Base-by-base conservation (phyloP, 2,797 vertebrate genomes). In the Nasua narica region DNA sequence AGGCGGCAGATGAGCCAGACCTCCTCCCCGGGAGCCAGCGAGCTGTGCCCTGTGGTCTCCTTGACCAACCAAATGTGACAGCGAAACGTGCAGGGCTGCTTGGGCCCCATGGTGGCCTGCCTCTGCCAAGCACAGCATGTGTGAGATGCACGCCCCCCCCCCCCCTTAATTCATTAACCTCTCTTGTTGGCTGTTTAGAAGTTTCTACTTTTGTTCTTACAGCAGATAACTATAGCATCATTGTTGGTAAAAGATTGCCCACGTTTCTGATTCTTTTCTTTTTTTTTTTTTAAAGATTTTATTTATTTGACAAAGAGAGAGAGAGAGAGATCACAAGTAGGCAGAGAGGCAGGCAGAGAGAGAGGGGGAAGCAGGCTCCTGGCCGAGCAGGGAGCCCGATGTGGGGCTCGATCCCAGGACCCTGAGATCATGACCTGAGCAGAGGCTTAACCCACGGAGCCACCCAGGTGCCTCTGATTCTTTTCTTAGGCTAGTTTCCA, bases 101-200 rank as follows among this genome's bases (percentile, higher is more conserved):
- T 0, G 11, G 62, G 65, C 29, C 72, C 74, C 29, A 0, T 2
- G 29, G 35, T 12, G 27, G 37, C 16, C 77, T 2, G n/a, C 43
- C 83, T 56, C 25, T 40, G 91, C 87, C 56, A 2, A 0, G 2
- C 1, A 3, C 77, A 5, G 70, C 2, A 0, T 2, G 3, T 25
- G 1, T 7, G 25, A n/a, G 43, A 5, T 37, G 25, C 1, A 0
- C 32, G 6, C 0, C 54, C 8, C 7, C 2, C 32, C 8, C 0
- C 54, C 8, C 7, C 2, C 15, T 19, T 46, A 4, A 0, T 12
- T 12, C 5, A 29, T 12, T 40, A 19, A 52, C 62, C 29, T 67
- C 8, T 46, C 19, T 50, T 35, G 14, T 50, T 27, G 46, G 50
- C 35, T 16, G 9, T 29, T 46, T 15, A 19, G 82, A 74, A 35